Evolutionary conservation across 2,113 vertebrate species (phyloP).

Genomic region (Leuciscus idus): DNA sequence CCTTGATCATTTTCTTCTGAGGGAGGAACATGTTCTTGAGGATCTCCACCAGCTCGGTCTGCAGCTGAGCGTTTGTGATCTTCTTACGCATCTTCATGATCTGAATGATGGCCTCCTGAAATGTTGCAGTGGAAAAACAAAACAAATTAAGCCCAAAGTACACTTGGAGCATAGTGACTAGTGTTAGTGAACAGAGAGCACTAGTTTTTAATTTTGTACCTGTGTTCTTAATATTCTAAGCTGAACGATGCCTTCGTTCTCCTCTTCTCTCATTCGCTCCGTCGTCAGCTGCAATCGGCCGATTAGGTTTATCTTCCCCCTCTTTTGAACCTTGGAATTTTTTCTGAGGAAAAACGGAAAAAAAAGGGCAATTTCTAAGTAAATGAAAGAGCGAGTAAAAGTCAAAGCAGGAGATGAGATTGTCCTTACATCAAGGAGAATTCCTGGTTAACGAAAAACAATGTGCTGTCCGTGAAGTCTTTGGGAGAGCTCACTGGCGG

Average conservation of each 20-base stretch:
- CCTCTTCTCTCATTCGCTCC: constrained; percentile 97
- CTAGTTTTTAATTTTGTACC: constrained; percentile 74
- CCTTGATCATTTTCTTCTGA: constrained; percentile 99
- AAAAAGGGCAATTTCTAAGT: neutral
- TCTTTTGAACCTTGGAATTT: constrained; percentile 98
- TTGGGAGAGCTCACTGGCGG: constrained; percentile 96
- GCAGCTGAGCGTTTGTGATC: constrained; percentile 98
- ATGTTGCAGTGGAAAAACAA: neutral
- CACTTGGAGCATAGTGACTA: neutral
- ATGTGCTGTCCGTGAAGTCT: constrained; percentile 98
- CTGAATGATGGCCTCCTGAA: constrained; percentile 98
- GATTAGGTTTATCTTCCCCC: constrained; percentile 98
- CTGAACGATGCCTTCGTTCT: constrained; percentile 98
- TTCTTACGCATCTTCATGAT: constrained; percentile 99
- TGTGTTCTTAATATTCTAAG: constrained; percentile 97
- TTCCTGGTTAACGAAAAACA: constrained; percentile 99
- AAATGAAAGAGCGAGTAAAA: neutral
- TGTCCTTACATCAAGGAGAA: constrained; percentile 96
- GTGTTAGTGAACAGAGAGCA: neutral
- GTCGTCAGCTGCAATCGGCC: constrained; percentile 97
- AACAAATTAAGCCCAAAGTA: neutral
- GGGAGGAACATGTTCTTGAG: constrained; percentile 99
- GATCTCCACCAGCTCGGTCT: constrained; percentile 99
- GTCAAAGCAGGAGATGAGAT: neutral
- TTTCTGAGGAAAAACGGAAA: constrained; percentile 79